Evolutionary conservation across 2,888 invertebrate genomes (phyloP).

Genomic region (Drosophila histrio): DNA sequence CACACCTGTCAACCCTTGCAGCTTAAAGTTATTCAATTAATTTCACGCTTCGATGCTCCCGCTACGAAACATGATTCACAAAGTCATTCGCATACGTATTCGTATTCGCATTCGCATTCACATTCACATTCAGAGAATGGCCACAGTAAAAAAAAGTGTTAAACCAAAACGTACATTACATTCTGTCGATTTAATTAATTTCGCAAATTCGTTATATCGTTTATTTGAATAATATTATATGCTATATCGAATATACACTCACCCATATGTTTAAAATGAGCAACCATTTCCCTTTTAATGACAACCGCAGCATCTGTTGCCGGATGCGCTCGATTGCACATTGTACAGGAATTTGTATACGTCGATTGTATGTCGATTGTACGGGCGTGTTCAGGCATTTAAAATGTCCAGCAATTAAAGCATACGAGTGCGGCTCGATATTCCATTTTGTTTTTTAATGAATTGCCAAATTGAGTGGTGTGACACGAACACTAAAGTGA

Average conservation of each 20-base stretch:
- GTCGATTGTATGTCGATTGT: slow-evolving; percentile 24
- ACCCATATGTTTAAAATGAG: slow-evolving; percentile 8
- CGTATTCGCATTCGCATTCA: slow-evolving; percentile 32
- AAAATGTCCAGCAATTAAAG: slow-evolving; percentile 48
- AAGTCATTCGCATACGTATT: slow-evolving; percentile 37
- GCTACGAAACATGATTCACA: slow-evolving; percentile 37
- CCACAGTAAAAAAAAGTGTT: slow-evolving; percentile 55
- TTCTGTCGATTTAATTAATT: slow-evolving; percentile 73
- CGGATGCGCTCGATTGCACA: slow-evolving; percentile 69
- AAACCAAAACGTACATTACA: slow-evolving; percentile 57
- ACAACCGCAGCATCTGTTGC: slow-evolving; percentile 69
- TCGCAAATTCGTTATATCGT: slow-evolving; percentile 66
- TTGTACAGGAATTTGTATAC: slow-evolving; percentile 31
- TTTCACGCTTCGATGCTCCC: slow-evolving; percentile 26
- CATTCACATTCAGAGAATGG: slow-evolving; percentile 20
- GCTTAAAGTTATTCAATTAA: slow-evolving; percentile 40
- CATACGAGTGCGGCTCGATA: slow-evolving; percentile 16
- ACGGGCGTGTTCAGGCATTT: slow-evolving; percentile 38
- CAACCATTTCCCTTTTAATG: slow-evolving; percentile 62
- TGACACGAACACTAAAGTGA: slow-evolving; percentile 3
- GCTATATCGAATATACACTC: slow-evolving; percentile 10
- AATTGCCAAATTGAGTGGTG: slow-evolving; percentile 14
- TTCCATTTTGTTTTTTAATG: slow-evolving; percentile 19
- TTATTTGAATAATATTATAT: slow-evolving; percentile 55
- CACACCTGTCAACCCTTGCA: slow-evolving; percentile 20